phyloP scores from a whole-genome alignment of 2,888 invertebrate genomes.

The Scotopteryx bipunctaria region DNA sequence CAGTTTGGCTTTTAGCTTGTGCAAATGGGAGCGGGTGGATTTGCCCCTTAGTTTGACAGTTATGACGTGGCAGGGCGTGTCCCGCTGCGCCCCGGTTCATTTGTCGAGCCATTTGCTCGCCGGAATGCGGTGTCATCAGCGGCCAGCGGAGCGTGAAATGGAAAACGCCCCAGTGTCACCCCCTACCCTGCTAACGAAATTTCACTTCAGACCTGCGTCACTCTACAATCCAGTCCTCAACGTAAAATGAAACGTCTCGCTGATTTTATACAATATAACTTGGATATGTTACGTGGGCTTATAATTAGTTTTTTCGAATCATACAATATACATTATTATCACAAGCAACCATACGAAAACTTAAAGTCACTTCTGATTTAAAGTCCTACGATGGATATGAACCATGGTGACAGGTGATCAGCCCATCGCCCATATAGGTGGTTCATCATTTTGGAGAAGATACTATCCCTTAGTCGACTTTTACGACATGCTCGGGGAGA shows the following conservation, averaged over 20 bases:
- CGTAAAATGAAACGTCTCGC: constrained; percentile 5
- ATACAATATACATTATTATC: too few species aligned
- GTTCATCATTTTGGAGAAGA: too few species aligned
- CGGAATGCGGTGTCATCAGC: constrained; percentile 82
- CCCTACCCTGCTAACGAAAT: constrained; percentile 73
- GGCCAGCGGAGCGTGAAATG: constrained; percentile 80
- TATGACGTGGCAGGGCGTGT: constrained; percentile 78
- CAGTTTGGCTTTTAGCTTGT: constrained; percentile 48
- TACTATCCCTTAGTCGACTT: too few species aligned
- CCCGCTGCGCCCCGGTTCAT: constrained; percentile 74
- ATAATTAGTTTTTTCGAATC: too few species aligned
- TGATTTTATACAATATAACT: too few species aligned
- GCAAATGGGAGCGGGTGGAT: constrained; percentile 46
- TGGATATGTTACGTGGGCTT: too few species aligned
- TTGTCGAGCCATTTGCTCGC: constrained; percentile 80
- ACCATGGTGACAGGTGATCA: too few species aligned
- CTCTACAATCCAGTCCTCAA: constrained; percentile 17
- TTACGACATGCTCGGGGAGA: too few species aligned
- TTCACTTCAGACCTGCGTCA: constrained; percentile 47
- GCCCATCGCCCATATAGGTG: too few species aligned
- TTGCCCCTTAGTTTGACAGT: constrained; percentile 63
- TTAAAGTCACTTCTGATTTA: too few species aligned
- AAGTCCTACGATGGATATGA: too few species aligned
- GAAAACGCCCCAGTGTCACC: constrained; percentile 79
- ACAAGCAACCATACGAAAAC: too few species aligned